Conservation (phyloP, 2,113 vertebrate species). For the Aix galericulata region DNA sequence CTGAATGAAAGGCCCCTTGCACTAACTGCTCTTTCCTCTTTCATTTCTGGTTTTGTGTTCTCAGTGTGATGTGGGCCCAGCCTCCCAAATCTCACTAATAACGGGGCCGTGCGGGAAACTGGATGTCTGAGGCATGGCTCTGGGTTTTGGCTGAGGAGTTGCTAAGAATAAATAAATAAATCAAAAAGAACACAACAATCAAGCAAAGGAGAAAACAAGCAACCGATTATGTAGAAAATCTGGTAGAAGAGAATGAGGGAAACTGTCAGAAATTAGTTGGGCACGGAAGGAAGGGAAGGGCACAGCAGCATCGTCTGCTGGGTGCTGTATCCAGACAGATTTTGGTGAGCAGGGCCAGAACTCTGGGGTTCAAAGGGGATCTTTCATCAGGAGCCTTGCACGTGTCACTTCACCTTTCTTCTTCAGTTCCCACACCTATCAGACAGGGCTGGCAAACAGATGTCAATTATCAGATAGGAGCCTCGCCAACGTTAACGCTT, state of each 20-base stretch:
- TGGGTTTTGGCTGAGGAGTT: not conserved
- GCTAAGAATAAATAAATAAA: not conserved
- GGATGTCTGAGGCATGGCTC: not conserved
- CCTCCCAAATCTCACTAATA: conserved; percentile 4
- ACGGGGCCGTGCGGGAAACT: not conserved
- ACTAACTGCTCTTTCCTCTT: conserved; percentile 21
- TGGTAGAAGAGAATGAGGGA: not conserved
- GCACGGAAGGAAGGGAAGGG: not conserved
- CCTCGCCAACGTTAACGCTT: not conserved
- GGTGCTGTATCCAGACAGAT: not conserved
- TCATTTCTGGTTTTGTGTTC: conserved; percentile 31
- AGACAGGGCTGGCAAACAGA: not conserved
- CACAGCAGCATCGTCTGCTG: not conserved
- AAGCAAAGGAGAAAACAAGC: rapidly evolving
- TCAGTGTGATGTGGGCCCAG: not conserved
- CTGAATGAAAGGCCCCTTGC: conserved; percentile 10
- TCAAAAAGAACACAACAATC: not conserved
- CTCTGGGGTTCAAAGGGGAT: not conserved
- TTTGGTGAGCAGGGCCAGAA: not conserved
- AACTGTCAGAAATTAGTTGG: not conserved
- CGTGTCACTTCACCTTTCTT: not conserved
- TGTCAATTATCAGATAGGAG: not conserved
- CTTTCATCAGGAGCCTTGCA: not conserved
- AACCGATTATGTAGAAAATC: not conserved
- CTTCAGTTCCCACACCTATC: not conserved